phyloP scores from a whole-genome alignment of 2,888 invertebrate species.

The Noctua janthe region DNA sequence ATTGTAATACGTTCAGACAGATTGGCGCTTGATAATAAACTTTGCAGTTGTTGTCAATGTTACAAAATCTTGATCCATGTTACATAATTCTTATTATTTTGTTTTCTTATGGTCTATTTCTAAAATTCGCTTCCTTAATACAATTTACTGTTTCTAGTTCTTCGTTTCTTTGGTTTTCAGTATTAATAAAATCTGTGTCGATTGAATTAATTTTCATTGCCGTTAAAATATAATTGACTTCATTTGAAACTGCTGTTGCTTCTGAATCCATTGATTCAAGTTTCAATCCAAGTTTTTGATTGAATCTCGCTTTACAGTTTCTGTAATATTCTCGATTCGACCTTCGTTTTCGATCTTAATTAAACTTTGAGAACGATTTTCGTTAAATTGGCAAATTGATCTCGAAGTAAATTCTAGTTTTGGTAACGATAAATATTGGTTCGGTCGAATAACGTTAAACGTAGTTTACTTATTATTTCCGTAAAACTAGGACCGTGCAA shows the following conservation, averaged over 20 bases:
- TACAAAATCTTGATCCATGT: background rate
- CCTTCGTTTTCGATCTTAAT: conserved; percentile 20
- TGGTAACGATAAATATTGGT: background rate
- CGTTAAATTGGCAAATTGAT: background rate
- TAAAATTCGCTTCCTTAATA: too few species aligned
- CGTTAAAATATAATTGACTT: background rate
- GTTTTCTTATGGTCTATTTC: too few species aligned
- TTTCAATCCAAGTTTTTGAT: conserved; percentile 34
- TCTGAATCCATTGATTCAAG: conserved; percentile 13
- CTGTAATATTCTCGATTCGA: conserved; percentile 19
- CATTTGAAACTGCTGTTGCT: conserved; percentile 3
- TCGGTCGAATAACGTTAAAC: background rate
- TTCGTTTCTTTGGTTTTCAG: too few species aligned
- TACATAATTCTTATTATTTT: too few species aligned
- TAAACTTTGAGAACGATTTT: conserved; percentile 28
- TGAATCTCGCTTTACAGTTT: conserved; percentile 14
- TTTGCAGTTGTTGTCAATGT: background rate
- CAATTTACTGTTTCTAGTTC: too few species aligned
- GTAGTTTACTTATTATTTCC: background rate
- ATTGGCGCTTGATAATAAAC: conserved; percentile 7
- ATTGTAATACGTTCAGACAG: conserved; percentile 25
- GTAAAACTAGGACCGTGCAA: background rate
- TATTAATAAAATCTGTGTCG: too few species aligned
- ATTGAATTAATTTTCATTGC: background rate
- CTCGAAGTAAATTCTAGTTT: background rate